phyloP scores from a whole-genome alignment of 2,797 vertebrate species.

The Protonibea diacanthus region DNA sequence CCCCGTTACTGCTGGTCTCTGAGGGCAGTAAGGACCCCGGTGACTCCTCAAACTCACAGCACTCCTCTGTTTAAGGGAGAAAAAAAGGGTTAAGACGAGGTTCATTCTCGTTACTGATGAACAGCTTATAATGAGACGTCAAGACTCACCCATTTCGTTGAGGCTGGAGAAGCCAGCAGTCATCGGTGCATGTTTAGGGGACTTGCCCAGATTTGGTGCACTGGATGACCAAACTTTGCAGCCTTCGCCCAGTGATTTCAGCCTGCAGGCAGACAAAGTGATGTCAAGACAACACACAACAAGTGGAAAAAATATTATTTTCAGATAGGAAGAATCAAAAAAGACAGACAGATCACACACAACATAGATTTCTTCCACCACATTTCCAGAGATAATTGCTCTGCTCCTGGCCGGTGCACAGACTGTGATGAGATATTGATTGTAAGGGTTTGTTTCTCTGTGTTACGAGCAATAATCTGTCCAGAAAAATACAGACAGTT shows the following conservation, averaged over 20 bases:
- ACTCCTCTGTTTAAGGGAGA: conserved; percentile 85
- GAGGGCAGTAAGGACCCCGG: conserved; percentile 78
- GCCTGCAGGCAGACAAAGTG: conserved; percentile 69
- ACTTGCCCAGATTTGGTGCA: conserved; percentile 94
- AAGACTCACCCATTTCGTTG: conserved; percentile 92
- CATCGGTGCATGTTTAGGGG: conserved; percentile 91
- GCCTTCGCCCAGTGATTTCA: conserved; percentile 91
- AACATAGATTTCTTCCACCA: background rate
- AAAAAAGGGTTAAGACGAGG: background rate
- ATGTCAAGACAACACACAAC: background rate
- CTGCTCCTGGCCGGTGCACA: background rate
- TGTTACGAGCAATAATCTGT: background rate
- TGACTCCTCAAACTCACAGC: conserved; percentile 84
- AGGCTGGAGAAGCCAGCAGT: conserved; percentile 91
- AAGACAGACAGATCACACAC: background rate
- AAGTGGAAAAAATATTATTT: background rate
- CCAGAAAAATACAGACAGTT: conserved; percentile 7
- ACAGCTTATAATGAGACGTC: background rate
- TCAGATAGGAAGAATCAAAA: background rate
- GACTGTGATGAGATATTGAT: conserved; percentile 32
- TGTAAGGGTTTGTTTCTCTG: conserved; percentile 17
- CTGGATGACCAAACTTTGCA: conserved; percentile 93
- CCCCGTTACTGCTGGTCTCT: conserved; percentile 84
- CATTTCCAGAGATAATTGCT: background rate
- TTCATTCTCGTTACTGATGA: background rate